These are phyloP conservation scores for Zaprionus ghesquierei DNA, from an alignment of 1,140 invertebrate species.

Conservation along the genomic window DNA sequence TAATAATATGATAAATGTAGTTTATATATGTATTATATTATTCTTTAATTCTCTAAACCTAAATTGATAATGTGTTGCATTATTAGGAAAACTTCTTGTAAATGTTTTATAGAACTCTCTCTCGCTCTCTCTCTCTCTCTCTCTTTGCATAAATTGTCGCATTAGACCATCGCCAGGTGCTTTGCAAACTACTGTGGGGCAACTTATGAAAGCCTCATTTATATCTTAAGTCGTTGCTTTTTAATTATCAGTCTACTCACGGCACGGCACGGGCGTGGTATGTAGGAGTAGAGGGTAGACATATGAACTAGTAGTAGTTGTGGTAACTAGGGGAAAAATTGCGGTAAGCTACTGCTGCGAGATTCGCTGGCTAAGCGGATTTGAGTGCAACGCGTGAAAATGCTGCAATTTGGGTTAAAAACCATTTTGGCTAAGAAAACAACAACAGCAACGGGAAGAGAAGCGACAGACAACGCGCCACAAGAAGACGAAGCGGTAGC, in stretches of 20 bases:
- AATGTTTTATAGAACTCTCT: too few relatives aligned
- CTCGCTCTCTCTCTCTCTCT: too few relatives aligned
- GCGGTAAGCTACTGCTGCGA: slow-evolving; percentile 9
- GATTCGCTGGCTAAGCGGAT: slow-evolving; percentile 54
- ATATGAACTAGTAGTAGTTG: too few relatives aligned
- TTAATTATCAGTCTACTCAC: slow-evolving; percentile 31
- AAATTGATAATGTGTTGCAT: too few relatives aligned
- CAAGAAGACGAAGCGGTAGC: neutral
- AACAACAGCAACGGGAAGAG: neutral
- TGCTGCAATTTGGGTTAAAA: slow-evolving; percentile 70
- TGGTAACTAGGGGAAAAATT: neutral
- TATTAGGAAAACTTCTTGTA: neutral
- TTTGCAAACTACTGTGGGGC: neutral
- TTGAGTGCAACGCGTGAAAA: slow-evolving; percentile 54
- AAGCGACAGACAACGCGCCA: neutral
- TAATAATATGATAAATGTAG: too few relatives aligned
- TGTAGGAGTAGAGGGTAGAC: too few relatives aligned
- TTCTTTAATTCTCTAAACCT: too few relatives aligned
- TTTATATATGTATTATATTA: too few relatives aligned
- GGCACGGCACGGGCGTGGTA: too few relatives aligned
- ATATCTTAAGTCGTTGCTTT: slow-evolving; percentile 31
- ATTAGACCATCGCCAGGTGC: neutral
- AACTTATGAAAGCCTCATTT: slow-evolving; percentile 19
- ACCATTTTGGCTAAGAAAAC: slow-evolving; percentile 61
- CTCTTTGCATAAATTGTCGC: too few relatives aligned